Conservation (phyloP, 2,888 invertebrate genomes). For the Eulithis prunata region DNA sequence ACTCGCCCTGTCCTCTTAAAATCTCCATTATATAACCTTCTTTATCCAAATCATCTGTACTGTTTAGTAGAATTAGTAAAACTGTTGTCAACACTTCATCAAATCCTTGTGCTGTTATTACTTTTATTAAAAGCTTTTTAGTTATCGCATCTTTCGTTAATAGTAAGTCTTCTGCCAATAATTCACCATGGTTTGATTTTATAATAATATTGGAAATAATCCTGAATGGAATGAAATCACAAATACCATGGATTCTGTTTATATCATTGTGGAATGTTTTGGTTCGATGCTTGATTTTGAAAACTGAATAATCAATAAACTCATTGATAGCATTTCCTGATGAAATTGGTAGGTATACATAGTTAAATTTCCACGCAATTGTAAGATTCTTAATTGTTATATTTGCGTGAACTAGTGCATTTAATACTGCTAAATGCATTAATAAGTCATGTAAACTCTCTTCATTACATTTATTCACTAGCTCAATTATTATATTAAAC, state of each 20-base stretch:
- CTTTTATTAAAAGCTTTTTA: slow-evolving; percentile 64
- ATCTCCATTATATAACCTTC: slow-evolving; percentile 62
- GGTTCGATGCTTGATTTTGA: slow-evolving; percentile 6
- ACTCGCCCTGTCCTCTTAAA: slow-evolving; percentile 66
- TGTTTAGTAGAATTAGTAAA: slow-evolving; percentile 61
- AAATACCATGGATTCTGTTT: slow-evolving; percentile 50
- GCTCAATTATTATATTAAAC: slow-evolving; percentile 63
- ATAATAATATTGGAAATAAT: slow-evolving; percentile 57
- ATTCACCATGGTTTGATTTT: slow-evolving; percentile 37
- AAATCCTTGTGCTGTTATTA: slow-evolving; percentile 63
- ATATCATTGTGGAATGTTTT: slow-evolving; percentile 36
- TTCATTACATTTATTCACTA: slow-evolving; percentile 64
- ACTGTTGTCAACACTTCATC: slow-evolving; percentile 69
- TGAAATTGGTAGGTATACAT: slow-evolving; percentile 73
- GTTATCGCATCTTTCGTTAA: slow-evolving; percentile 51
- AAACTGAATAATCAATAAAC: slow-evolving; percentile 53
- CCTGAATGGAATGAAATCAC: slow-evolving; percentile 68
- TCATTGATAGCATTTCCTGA: slow-evolving; percentile 67
- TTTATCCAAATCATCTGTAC: slow-evolving; percentile 50
- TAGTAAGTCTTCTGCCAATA: slow-evolving; percentile 43
- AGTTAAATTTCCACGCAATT: slow-evolving; percentile 76
- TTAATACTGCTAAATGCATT: slow-evolving; percentile 61
- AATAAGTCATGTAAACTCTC: slow-evolving; percentile 67
- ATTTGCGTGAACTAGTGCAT: slow-evolving; percentile 65
- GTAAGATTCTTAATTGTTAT: slow-evolving; percentile 70